A percentile compares a stretch with the other conserved stretches of the same genome.
phyloP scores from a whole-genome alignment of 2,888 invertebrate species.

The Pediacus dermestoides region DNA sequence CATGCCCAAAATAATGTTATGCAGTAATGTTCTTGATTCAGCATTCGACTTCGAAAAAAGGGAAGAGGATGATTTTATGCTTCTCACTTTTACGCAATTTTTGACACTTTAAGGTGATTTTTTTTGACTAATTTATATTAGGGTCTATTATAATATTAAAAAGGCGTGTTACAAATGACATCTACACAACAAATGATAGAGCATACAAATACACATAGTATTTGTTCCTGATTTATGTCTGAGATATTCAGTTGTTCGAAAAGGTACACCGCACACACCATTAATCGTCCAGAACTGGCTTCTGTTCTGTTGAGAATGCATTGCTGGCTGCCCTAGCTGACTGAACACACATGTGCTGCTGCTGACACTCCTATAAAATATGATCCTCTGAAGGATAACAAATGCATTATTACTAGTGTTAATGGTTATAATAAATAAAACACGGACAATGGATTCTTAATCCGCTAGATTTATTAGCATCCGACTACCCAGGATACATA shows the following conservation, averaged over 20 bases:
- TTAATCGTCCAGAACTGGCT: conserved; percentile 45
- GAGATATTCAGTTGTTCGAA: conserved; percentile 47
- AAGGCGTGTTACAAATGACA: conserved; percentile 46
- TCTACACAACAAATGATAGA: conserved; percentile 46
- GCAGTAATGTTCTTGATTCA: too few relatives aligned
- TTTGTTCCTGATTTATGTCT: conserved; percentile 47
- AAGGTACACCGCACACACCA: conserved; percentile 46
- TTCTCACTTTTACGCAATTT: too few relatives aligned
- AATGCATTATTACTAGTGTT: conserved; percentile 53
- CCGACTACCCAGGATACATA: conserved; percentile 38
- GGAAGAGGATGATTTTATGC: too few relatives aligned
- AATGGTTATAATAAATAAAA: conserved; percentile 52
- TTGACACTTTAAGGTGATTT: too few relatives aligned
- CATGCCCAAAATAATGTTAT: too few relatives aligned
- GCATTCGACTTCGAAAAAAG: too few relatives aligned
- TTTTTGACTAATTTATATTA: too few relatives aligned
- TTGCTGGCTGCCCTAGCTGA: not conserved
- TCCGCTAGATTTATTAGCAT: conserved; percentile 48
- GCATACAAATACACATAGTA: conserved; percentile 34
- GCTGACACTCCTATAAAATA: conserved; percentile 47
- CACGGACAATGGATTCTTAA: conserved; percentile 51
- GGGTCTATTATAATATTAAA: conserved; percentile 29
- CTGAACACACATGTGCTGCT: conserved; percentile 45
- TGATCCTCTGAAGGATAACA: conserved; percentile 51
- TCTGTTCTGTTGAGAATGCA: conserved; percentile 33